Percentiles rank a stretch among this genome's conserved stretches.
phyloP scores from a whole-genome alignment of 2,888 invertebrate genomes.

The Syrphus vitripennis region DNA sequence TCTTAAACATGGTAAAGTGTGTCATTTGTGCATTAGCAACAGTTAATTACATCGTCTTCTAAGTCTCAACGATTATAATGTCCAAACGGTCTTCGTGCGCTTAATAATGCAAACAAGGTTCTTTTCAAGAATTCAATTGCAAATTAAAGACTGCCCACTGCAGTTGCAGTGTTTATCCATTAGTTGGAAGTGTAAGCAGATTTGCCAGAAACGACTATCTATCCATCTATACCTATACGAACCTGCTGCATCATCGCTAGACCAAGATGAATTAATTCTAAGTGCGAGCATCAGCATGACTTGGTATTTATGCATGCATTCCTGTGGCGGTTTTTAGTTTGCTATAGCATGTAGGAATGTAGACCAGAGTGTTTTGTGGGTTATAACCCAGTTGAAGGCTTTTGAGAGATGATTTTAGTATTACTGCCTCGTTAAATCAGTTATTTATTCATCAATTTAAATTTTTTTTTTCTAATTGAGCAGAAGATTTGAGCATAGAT shows the following conservation, averaged over 20 bases:
- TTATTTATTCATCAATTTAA: not conserved
- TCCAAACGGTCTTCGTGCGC: not conserved
- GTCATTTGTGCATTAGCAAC: constrained; percentile 45
- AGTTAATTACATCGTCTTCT: constrained; percentile 18
- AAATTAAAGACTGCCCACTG: constrained; percentile 29
- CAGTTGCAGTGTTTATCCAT: not conserved
- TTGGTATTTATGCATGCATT: constrained; percentile 16
- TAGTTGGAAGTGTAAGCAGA: constrained; percentile 16
- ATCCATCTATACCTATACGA: not conserved
- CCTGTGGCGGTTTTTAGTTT: constrained; percentile 1
- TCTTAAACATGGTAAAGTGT: constrained; percentile 28
- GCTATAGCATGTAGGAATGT: constrained; percentile 12
- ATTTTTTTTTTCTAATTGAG: not conserved
- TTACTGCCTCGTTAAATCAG: not conserved
- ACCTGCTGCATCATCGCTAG: constrained; percentile 24
- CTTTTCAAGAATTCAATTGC: constrained; percentile 6
- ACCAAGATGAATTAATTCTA: constrained; percentile 3
- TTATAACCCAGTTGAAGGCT: constrained; percentile 29
- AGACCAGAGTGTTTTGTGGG: constrained; percentile 30
- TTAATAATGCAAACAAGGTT: constrained; percentile 36
- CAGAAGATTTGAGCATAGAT: not conserved
- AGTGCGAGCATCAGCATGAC: not conserved
- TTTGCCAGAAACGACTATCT: constrained; percentile 14
- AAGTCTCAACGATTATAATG: not conserved
- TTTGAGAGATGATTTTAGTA: not conserved